These are phyloP conservation scores for Bicyclus anynana DNA, from an alignment of 1,140 invertebrate genomes.

Conservation along the genomic window DNA sequence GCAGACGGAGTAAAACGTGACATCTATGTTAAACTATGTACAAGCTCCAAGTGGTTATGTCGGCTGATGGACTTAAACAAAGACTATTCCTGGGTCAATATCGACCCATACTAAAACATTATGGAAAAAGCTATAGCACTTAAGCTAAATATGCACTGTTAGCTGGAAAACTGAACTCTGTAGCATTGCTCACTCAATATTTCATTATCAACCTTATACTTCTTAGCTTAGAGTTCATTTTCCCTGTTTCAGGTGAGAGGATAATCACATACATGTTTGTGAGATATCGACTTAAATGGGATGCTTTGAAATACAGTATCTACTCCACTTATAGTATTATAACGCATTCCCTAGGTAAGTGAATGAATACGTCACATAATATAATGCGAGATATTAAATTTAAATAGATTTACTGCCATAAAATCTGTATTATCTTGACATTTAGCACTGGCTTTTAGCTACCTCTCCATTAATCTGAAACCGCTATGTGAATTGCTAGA, in stretches of 20 bases:
- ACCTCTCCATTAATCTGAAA: too few relatives aligned
- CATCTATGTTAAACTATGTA: too few relatives aligned
- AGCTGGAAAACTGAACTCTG: conserved; percentile 21
- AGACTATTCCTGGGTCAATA: not conserved
- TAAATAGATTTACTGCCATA: not conserved
- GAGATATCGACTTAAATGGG: conserved; percentile 63
- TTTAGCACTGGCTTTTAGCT: too few relatives aligned
- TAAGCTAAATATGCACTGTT: conserved; percentile 23
- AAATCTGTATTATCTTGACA: too few relatives aligned
- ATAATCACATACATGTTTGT: conserved; percentile 59
- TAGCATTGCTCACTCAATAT: conserved; percentile 7
- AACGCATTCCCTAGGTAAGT: conserved; percentile 61
- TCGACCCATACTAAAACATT: not conserved
- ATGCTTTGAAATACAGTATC: conserved; percentile 63
- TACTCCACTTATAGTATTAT: conserved; percentile 64
- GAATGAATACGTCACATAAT: conserved; percentile 2
- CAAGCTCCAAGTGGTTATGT: too few relatives aligned
- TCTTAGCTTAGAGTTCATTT: conserved; percentile 7
- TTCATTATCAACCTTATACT: not conserved
- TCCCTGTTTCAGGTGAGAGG: conserved; percentile 48
- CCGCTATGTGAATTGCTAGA: too few relatives aligned
- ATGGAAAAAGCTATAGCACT: conserved; percentile 6
- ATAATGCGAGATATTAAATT: conserved; percentile 7
- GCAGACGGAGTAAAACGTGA: too few relatives aligned
- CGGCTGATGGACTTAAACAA: not conserved